Percentiles rank a stretch among this genome's conserved stretches.
These are phyloP conservation scores for Drosophila parvula DNA, from an alignment of 1,140 invertebrate species.

Conservation along the genomic window DNA sequence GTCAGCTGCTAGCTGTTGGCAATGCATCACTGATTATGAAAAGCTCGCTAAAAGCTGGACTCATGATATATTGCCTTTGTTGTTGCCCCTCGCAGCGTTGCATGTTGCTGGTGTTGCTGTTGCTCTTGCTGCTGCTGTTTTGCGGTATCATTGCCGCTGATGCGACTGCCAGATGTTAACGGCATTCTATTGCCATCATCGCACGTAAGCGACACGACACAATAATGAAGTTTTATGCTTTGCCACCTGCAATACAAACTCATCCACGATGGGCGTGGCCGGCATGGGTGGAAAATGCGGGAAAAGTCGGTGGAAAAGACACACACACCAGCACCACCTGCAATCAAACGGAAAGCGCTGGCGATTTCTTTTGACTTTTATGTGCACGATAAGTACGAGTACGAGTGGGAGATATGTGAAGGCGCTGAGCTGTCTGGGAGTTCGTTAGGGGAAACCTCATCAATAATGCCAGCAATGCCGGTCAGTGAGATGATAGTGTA, in stretches of 20 bases:
- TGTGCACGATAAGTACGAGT: conserved; percentile 32
- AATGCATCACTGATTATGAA: conserved; percentile 83
- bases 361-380: conserved; percentile 57
- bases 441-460: conserved; percentile 53
- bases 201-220: conserved; percentile 78
- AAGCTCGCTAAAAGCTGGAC: conserved; percentile 82
- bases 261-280: conserved; percentile 10
- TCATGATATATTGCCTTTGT: conserved; percentile 76
- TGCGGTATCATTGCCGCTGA: conserved; percentile 71
- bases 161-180: conserved; percentile 55
- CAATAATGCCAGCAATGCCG: conserved; percentile 44
- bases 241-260: conserved; percentile 68
- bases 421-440: conserved; percentile 50
- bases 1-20: conserved; percentile 68
- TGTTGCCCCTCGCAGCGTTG: conserved; percentile 32
- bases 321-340: conserved; percentile 38
- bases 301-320: conserved; percentile 24
- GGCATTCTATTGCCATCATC: conserved; percentile 67
- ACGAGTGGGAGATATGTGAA: conserved; percentile 19
- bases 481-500: conserved; percentile 11
- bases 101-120: conserved; percentile 41
- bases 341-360: conserved; percentile 75
- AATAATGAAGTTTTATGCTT: conserved; percentile 83
- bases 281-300: neutral
- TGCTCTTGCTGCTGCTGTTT: conserved; percentile 43